A percentile compares a stretch with the other conserved stretches of the same genome.
These are phyloP conservation scores for Bettongia penicillata DNA, from an alignment of 2,113 vertebrate genomes.

Conservation along the genomic window DNA sequence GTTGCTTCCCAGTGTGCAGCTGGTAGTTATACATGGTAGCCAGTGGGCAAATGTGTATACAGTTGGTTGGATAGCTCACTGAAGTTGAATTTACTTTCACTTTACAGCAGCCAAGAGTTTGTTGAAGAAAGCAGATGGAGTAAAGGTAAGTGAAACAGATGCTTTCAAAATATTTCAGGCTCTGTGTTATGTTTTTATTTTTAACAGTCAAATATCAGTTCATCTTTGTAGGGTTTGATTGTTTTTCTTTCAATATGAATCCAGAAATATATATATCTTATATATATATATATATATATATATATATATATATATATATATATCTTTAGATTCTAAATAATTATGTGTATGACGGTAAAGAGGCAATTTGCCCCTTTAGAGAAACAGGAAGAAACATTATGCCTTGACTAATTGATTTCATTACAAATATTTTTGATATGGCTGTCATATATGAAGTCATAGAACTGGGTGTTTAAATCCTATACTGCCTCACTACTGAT, in stretches of 20 bases:
- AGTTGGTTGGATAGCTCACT: constrained; percentile 15
- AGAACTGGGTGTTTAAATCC: background rate
- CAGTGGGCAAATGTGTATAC: constrained; percentile 7
- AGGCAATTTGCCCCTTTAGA: background rate
- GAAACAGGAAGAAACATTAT: background rate
- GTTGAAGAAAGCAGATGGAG: constrained; percentile 95
- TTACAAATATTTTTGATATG: constrained; percentile 24
- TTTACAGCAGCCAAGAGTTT: constrained; percentile 95
- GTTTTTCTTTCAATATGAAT: background rate
- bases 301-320: no score
- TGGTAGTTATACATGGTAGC: constrained; percentile 30
- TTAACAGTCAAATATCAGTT: constrained; percentile 6
- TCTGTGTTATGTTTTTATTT: background rate
- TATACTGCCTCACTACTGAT: background rate
- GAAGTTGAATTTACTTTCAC: constrained; percentile 66
- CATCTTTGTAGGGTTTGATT: background rate
- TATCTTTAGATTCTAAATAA: background rate
- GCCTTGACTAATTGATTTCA: background rate
- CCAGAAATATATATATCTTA: background rate
- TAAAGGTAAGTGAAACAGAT: constrained; percentile 91
- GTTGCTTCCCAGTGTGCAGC: constrained; percentile 48
- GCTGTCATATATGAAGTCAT: background rate
- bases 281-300: background rate
- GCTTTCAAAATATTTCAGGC: constrained; percentile 12
- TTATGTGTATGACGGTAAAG: background rate